phyloP scores from a whole-genome alignment of 2,888 invertebrate species.

The Agonopterix heracliana region DNA sequence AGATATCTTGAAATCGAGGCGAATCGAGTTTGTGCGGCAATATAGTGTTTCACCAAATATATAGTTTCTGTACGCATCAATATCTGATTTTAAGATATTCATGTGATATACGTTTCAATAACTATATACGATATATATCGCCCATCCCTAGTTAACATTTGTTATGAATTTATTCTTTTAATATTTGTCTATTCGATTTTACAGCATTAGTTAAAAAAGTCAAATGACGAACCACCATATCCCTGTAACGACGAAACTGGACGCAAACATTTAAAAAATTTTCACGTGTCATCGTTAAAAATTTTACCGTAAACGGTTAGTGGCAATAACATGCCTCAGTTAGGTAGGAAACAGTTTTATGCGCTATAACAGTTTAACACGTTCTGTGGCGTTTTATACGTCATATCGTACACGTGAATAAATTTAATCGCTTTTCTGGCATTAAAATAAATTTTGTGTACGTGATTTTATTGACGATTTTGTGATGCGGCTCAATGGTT shows the following conservation, averaged over 20 bases:
- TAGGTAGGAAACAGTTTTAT: slow-evolving; percentile 50
- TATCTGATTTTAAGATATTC: too few species aligned
- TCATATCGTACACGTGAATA: slow-evolving; percentile 47
- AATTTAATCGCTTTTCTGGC: slow-evolving; percentile 35
- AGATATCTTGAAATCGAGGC: too few species aligned
- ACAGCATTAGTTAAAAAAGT: too few species aligned
- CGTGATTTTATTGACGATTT: slow-evolving; percentile 9
- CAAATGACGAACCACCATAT: too few species aligned
- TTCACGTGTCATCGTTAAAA: slow-evolving; percentile 46
- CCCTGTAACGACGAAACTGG: not conserved
- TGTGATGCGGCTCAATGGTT: not conserved
- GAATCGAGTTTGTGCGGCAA: too few species aligned
- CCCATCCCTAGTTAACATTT: too few species aligned
- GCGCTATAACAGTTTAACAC: slow-evolving; percentile 52
- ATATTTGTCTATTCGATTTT: too few species aligned
- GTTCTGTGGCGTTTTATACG: slow-evolving; percentile 36
- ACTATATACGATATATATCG: too few species aligned
- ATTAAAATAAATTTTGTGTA: slow-evolving; percentile 22
- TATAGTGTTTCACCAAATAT: too few species aligned
- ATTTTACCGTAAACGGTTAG: slow-evolving; percentile 47
- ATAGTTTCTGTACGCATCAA: too few species aligned
- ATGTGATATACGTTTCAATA: too few species aligned
- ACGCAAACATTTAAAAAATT: slow-evolving; percentile 25
- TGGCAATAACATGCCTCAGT: slow-evolving; percentile 41
- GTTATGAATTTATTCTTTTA: too few species aligned